These are phyloP conservation scores for Propithecus perrieri DNA, from an alignment of 2,797 vertebrate genomes.

Conservation along the genomic window DNA sequence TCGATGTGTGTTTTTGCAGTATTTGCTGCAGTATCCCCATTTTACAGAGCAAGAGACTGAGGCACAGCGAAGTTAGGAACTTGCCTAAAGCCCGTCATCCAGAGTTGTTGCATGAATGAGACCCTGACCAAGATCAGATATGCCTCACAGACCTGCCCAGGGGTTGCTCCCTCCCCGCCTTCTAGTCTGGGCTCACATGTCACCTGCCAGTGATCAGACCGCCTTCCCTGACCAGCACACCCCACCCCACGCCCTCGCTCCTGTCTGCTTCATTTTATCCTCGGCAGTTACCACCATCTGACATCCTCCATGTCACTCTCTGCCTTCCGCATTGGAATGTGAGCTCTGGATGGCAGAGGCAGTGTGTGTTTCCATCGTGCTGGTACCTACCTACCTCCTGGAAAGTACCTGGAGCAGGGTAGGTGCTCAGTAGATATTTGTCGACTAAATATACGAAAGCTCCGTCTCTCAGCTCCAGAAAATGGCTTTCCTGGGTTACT, in stretches of 20 bases:
- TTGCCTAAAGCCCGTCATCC: background rate
- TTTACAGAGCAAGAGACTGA: background rate
- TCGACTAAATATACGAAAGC: background rate
- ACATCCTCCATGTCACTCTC: background rate
- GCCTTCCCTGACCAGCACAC: background rate
- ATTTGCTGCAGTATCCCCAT: background rate
- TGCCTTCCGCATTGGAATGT: background rate
- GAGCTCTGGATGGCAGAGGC: background rate
- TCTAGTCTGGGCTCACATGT: background rate
- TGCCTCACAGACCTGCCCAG: background rate
- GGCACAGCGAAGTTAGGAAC: background rate
- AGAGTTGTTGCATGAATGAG: background rate
- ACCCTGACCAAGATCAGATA: background rate
- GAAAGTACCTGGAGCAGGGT: background rate
- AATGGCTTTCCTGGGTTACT: background rate
- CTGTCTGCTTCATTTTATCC: background rate
- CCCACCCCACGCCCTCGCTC: fast-evolving
- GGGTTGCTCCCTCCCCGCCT: background rate
- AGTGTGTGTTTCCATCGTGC: background rate
- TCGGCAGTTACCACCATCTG: background rate
- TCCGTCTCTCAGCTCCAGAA: background rate
- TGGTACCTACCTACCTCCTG: background rate
- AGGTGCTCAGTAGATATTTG: background rate
- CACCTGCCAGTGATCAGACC: background rate
- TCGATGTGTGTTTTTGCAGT: background rate